A percentile compares a stretch with the other conserved stretches of the same genome.
Conservation (phyloP, 2,888 invertebrate genomes). For the Sinodicranocentrus sp. region DNA sequence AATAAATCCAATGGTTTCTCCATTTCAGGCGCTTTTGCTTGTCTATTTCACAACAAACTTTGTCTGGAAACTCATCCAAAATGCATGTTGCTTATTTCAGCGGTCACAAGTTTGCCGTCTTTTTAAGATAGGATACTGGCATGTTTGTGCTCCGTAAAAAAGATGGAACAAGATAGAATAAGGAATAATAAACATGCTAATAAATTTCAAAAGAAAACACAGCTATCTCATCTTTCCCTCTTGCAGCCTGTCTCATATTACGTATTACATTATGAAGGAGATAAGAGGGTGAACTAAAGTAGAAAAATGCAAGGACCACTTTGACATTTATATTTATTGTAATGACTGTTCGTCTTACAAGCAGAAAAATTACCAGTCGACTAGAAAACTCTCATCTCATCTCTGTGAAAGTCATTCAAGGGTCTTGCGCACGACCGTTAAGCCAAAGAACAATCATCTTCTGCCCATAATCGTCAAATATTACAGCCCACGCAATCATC, state of each 20-base stretch:
- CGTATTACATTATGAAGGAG: not conserved
- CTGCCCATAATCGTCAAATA: constrained; percentile 50
- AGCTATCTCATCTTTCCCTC: constrained; percentile 2
- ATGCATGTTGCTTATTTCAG: too few relatives aligned
- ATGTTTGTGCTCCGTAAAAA: too few relatives aligned
- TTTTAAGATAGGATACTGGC: not conserved
- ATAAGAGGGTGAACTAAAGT: not conserved
- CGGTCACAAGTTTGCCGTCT: too few relatives aligned
- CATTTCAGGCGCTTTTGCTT: constrained; percentile 17
- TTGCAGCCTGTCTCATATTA: not conserved
- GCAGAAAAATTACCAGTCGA: constrained; percentile 29
- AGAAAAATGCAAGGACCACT: constrained; percentile 26
- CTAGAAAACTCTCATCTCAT: constrained; percentile 1
- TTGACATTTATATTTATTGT: constrained; percentile 65
- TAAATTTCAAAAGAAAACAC: constrained; percentile 41
- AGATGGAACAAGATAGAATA: not conserved
- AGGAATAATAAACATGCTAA: constrained; percentile 37
- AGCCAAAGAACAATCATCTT: constrained; percentile 47
- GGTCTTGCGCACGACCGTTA: constrained; percentile 41
- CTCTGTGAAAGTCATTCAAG: constrained; percentile 38
- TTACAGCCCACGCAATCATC: constrained; percentile 54
- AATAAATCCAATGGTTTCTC: constrained; percentile 41
- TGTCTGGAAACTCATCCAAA: too few relatives aligned
- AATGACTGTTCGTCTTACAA: constrained; percentile 54
- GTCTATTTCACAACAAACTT: not conserved